A percentile compares a stretch with the other conserved stretches of the same genome.
Evolutionary conservation across 2,888 invertebrate species (phyloP).

Genomic region (Acrobeloides nanus): DNA sequence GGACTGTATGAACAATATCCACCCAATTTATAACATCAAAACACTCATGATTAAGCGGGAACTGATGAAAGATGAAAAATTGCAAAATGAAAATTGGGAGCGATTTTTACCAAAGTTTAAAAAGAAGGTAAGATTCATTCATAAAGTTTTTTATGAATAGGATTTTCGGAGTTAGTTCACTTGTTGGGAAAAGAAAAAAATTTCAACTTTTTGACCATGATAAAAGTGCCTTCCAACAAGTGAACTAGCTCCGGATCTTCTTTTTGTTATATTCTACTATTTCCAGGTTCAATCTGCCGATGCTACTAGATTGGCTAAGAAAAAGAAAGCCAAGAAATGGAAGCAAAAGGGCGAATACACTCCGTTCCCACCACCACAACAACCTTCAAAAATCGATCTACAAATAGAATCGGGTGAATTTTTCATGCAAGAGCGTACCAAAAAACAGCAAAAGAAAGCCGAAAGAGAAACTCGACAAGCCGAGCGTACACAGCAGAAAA

Average conservation of each 20-base stretch:
- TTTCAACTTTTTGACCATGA: slow-evolving; percentile 1
- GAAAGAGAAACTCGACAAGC: slow-evolving; percentile 15
- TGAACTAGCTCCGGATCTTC: background rate
- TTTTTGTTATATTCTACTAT: background rate
- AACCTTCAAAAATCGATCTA: slow-evolving; percentile 85
- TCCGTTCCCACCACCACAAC: slow-evolving; percentile 89
- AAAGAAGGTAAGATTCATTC: too few relatives aligned
- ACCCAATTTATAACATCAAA: slow-evolving; percentile 91
- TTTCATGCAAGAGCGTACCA: slow-evolving; percentile 71
- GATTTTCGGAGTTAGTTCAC: too few relatives aligned
- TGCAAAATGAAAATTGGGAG: slow-evolving; percentile 91
- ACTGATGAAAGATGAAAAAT: slow-evolving; percentile 79
- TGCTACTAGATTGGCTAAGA: slow-evolving; percentile 45
- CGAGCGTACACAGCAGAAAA: slow-evolving; percentile 18
- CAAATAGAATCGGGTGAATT: slow-evolving; percentile 90
- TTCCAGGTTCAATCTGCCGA: slow-evolving; percentile 41
- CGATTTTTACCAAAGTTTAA: slow-evolving; percentile 89
- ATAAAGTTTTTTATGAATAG: too few relatives aligned
- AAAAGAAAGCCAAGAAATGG: slow-evolving; percentile 62
- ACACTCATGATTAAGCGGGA: slow-evolving; percentile 94
- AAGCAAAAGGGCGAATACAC: slow-evolving; percentile 86
- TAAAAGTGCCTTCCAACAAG: slow-evolving; percentile 3
- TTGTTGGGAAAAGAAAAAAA: too few relatives aligned
- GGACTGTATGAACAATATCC: slow-evolving; percentile 96
- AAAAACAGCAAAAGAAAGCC: slow-evolving; percentile 18